Evolutionary conservation across 2,113 vertebrate genomes (phyloP), one percentile per base, ranked within the genome.

Genomic region (Rhombomys opimus): DNA sequence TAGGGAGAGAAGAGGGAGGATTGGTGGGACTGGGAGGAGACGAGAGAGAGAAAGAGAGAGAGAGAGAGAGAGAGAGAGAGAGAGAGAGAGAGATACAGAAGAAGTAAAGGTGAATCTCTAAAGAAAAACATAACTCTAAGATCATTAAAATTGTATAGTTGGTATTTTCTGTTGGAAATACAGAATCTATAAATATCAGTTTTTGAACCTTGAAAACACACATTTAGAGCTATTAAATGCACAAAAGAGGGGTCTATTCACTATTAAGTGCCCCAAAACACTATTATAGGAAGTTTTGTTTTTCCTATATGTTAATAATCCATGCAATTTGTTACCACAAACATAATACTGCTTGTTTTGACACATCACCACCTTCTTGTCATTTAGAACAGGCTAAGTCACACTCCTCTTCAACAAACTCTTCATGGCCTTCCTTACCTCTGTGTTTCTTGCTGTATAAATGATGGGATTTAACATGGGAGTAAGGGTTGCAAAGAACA

Each of bases 401-500:
- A 84, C 12, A 75, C 84, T 96, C 46, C 11, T 96, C 88, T 93
- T 96, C 50, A 90, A 54, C 35, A 98, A 89, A 59, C 2, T 95
- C 23, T 32, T 96, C 72, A 97, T 63, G 68, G 96, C 94, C 25
- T 86, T 93, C 90, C 98, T 98, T 20, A 97, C 93, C 50, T 98
- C 96, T 67, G 89, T 61, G 50, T 97, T 97, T 77, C 97, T 98
- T 35, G 95, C 93, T 18, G 95, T 98, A 70, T 98, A 98, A 85
- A 98, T 97, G 46, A 98, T 50, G 22, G 97, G 97, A 73, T 98
- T 98, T 38, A 97, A 75, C 90, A 96, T 92, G 13, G 97, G 97
- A 11, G 97, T 97, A 15, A 98, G 59, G 57, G 98, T 93, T 2
- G 97, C 96, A 82, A 97, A 98, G 78, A 98, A 97, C 0, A 98